Base-by-base conservation (phyloP, 2,888 invertebrate genomes). In the Phengaris alcon region DNA sequence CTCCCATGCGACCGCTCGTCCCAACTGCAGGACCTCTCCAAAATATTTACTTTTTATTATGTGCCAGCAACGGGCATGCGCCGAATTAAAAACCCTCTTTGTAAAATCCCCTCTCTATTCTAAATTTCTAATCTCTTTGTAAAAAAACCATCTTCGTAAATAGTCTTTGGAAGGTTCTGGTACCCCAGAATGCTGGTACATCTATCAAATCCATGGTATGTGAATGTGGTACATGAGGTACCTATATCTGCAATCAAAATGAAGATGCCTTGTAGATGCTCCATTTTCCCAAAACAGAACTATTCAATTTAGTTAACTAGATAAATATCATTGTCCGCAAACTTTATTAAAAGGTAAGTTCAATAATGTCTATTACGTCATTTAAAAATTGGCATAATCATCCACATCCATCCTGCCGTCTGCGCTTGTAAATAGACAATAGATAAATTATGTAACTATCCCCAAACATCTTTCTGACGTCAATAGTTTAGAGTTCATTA, bases 1-100 rank as follows among this genome's bases (percentile, higher is more conserved):
- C 93, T 93, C 93, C 93, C 93, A 93, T 90, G 90, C 91, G 91
- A 90, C 91, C 87, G 88, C 87, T 84, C 79, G 76, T 87, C 85
- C 85, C 81, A 81, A 77, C 82, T 82, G 81, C 88, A 87, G 89
- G 88, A 88, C 85, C 87, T 88, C 87, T 84, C 90, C 88, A 86
- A 92, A 92, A 90, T 88, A 87, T 89, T 87, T 86, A 88, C 88
- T 88, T 89, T 87, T 89, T 88, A 88, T 88, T 88, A 87, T 86
- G 84, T 83, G 76, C 75, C 81, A 80, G 80, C 80, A 81, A 79
- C 80, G 79, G 82, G 81, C 78, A 77, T 77, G 74, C 74, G 76
- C 75, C 73, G 72, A 70, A 54, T 55, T 52, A 68, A 68, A 51
- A 70, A 64, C 6, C 64, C 64, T 64, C 44, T 64, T 44, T 44